Base-by-base conservation (phyloP, 2,888 invertebrate species). In the Ceramica pisi region DNA sequence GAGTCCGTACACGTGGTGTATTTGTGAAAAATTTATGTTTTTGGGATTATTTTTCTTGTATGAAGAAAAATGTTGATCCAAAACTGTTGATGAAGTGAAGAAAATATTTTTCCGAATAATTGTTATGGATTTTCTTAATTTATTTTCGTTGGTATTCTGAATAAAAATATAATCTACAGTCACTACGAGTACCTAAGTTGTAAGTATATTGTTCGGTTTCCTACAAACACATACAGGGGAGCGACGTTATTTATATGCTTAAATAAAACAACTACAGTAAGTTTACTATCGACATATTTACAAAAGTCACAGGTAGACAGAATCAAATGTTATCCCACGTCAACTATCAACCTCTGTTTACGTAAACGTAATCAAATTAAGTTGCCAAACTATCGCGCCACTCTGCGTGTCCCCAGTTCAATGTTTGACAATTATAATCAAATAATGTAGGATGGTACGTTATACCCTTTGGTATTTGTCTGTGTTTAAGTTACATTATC, bases 361-460 rank as follows among this genome's bases (percentile, higher is more conserved):
- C 80, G 56, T 72, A 62, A 62, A 78, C 74, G 57, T 83, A 83
- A 85, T 82, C 79, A 83, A 85, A 86, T 88, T 85, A 81, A 76
- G 73, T 81, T 78, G 59, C 55, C 69, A 78, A 75, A 83, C 69
- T 78, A 81, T 79, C 74, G 66, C 50, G 46, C 59, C 35, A 60
- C 71, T 48, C 41, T 10, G n/a, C 19, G 41, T 0, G 59, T 44
- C 59, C 57, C 50, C 46, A 41, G 19, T 31, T 63, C 50, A 38
- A 38, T 31, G 55, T 77, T 77, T 67, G 80, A 59, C 63, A 67
- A 74, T 60, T 62, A 56, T 56, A 67, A 77, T 77, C 67, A 60
- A 77, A 74, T 77, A 73, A 59, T 46, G n/a, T 62, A 19, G 50
- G 26, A 59, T n/a, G 26, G 26, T 38, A 59, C 26, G n/a, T 16